Conservation (phyloP, 2,797 vertebrate genomes). For the Brachyrhaphis roseni region DNA sequence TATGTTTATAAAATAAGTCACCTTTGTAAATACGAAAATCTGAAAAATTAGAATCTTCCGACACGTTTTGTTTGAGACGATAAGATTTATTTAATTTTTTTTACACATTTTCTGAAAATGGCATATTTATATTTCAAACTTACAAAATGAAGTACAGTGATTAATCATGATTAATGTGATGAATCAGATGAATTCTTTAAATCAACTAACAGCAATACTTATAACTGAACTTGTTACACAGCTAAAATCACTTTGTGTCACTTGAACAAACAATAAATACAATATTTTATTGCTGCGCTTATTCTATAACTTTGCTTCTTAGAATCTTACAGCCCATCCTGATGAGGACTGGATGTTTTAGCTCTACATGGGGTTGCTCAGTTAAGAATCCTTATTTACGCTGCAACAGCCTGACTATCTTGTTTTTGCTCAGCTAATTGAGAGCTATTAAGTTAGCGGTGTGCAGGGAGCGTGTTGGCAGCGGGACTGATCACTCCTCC, state of each 20-base stretch:
- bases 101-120: too few species aligned
- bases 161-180: not conserved
- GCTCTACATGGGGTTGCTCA: conserved; percentile 9
- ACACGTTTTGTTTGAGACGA: too few species aligned
- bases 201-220: not conserved
- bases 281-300: not conserved
- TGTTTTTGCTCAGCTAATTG: conserved; percentile 53
- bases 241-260: not conserved
- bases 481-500: conserved; percentile 49
- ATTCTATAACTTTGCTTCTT: not conserved
- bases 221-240: not conserved
- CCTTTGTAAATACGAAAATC: too few species aligned
- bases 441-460: conserved; percentile 48
- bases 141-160: too few species aligned
- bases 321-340: not conserved
- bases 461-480: conserved; percentile 37
- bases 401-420: conserved; percentile 30
- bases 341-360: not conserved
- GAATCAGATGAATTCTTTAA: not conserved
- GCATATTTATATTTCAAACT: too few species aligned
- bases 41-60: too few species aligned
- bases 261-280: not conserved
- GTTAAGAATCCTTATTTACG: conserved; percentile 39
- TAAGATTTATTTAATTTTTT: too few species aligned
- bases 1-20: too few species aligned